These are phyloP conservation scores for Blomia tropicalis DNA, from an alignment of 2,888 invertebrate species.

Conservation along the genomic window DNA sequence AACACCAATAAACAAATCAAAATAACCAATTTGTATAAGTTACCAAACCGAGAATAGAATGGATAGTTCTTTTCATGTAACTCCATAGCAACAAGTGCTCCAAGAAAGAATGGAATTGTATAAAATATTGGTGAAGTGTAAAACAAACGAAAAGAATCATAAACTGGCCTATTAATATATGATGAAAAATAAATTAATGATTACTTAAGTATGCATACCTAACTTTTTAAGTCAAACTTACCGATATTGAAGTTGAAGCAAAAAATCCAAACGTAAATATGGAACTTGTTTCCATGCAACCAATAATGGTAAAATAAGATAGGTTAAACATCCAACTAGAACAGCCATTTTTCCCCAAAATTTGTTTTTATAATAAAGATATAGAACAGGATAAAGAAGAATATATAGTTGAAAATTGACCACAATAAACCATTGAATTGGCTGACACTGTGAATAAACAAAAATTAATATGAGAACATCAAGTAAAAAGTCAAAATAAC, in stretches of 20 bases:
- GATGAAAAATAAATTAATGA: background rate
- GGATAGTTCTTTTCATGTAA: background rate
- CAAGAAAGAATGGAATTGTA: background rate
- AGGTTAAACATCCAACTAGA: too few species aligned
- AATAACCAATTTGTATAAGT: background rate
- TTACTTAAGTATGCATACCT: background rate
- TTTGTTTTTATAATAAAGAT: background rate
- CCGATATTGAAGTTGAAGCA: too few species aligned
- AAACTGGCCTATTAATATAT: background rate
- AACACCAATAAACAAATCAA: too few species aligned
- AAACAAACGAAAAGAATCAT: background rate
- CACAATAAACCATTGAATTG: background rate
- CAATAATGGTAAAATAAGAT: too few species aligned
- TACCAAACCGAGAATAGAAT: too few species aligned
- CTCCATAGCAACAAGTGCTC: background rate
- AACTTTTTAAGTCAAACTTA: too few species aligned
- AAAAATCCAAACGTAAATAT: too few species aligned
- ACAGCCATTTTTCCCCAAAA: too few species aligned
- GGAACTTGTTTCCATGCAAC: too few species aligned
- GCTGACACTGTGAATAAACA: background rate
- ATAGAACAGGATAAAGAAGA: background rate
- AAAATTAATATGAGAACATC: background rate
- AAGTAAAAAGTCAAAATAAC: background rate
- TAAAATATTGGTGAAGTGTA: background rate
- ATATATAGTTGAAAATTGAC: background rate